A percentile compares a stretch with the other conserved stretches of the same genome.
phyloP scores from a whole-genome alignment of 2,888 invertebrate species.

The Calephelis perditalis region DNA sequence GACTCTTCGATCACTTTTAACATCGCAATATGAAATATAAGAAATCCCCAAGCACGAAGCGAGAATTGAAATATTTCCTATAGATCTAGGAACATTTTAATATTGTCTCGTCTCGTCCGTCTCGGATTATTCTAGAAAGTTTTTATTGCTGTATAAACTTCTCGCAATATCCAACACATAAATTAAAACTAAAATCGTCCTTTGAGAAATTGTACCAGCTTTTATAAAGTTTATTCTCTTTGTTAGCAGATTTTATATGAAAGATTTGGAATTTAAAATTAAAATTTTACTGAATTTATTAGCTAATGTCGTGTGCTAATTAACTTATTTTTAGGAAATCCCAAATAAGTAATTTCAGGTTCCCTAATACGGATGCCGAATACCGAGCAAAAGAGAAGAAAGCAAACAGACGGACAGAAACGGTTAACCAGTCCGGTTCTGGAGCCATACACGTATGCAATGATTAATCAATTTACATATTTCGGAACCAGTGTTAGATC shows the following conservation, averaged over 20 bases:
- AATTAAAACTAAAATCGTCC: conserved; percentile 6
- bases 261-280: too few species aligned
- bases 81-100: conserved; percentile 9
- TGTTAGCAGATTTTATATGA: background rate
- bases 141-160: conserved; percentile 7
- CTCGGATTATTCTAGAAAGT: conserved; percentile 1
- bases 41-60: background rate
- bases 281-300: too few species aligned
- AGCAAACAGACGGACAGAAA: too few species aligned
- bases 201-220: conserved; percentile 17
- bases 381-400: too few species aligned
- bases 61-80: conserved; percentile 13
- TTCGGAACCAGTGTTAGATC: too few species aligned
- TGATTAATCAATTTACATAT: too few species aligned
- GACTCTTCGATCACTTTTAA: conserved; percentile 1
- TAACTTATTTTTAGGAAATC: too few species aligned
- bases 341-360: too few species aligned
- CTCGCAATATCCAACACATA: conserved; percentile 5
- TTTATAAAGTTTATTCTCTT: background rate
- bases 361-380: too few species aligned
- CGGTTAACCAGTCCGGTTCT: too few species aligned
- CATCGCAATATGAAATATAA: conserved; percentile 7
- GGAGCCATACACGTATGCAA: too few species aligned
- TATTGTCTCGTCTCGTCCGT: conserved; percentile 8
- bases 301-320: too few species aligned